Evolutionary conservation across 1,140 invertebrate genomes (phyloP).

Genomic region (Nasonia longicornis): DNA sequence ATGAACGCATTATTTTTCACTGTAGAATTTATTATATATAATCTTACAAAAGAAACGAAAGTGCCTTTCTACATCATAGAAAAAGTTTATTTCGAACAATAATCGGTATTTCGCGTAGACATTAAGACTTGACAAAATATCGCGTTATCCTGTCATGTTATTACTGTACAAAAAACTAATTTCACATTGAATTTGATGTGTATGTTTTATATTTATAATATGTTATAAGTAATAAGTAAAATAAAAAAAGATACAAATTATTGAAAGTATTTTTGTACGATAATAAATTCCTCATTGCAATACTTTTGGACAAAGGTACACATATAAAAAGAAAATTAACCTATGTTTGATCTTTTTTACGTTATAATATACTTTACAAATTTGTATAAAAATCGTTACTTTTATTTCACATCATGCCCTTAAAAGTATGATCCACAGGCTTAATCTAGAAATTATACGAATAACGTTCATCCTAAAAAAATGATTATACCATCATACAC

Average conservation of each 20-base stretch:
- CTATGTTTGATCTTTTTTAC: conserved; percentile 22
- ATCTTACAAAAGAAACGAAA: conserved; percentile 35
- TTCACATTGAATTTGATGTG: conserved; percentile 38
- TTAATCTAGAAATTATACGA: conserved; percentile 30
- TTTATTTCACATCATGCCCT: conserved; percentile 29
- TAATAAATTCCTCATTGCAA: conserved; percentile 22
- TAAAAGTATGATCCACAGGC: conserved; percentile 20
- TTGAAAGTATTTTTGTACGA: neutral
- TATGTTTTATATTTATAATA: conserved; percentile 42
- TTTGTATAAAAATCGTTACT: conserved; percentile 31
- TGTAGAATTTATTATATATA: conserved; percentile 38
- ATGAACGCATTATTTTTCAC: conserved; percentile 43
- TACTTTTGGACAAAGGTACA: conserved; percentile 1
- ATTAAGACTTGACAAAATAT: conserved; percentile 44
- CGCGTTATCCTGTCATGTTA: conserved; percentile 38
- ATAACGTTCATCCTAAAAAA: conserved; percentile 28
- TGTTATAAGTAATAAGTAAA: conserved; percentile 36
- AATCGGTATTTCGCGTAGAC: conserved; percentile 37
- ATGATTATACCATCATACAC: conserved; percentile 17
- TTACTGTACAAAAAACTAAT: conserved; percentile 47
- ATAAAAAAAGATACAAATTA: conserved; percentile 35
- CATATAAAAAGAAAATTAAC: neutral
- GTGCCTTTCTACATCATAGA: conserved; percentile 44
- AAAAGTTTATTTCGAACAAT: conserved; percentile 42
- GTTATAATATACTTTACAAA: conserved; percentile 34